Base-by-base conservation (phyloP, 2,113 vertebrate genomes). In the Xiphophorus couchianus region DNA sequence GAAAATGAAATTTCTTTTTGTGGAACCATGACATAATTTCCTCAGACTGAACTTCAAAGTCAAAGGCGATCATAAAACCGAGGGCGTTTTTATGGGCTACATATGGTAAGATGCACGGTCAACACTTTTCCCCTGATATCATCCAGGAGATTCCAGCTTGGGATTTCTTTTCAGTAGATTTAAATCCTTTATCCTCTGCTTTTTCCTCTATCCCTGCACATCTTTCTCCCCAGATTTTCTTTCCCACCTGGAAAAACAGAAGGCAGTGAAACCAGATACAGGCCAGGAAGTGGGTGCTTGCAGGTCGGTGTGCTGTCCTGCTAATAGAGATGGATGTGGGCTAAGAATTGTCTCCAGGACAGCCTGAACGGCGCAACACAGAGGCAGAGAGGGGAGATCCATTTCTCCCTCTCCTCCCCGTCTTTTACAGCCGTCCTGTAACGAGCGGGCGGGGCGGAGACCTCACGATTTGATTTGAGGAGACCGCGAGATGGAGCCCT, bases 241-340 rank as follows among this genome's bases (percentile, higher is more conserved):
- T 78, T 51, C 79, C 89, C 93, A 93, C 93, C 92, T 93, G 92
- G 87, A 91, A 91, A 93, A 91, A 92, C 86, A 92, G 80, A 73
- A 81, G 75, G 66, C 81, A 70, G 76, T 87, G 93, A 93, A 93
- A 94, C 84, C 71, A 80, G 91, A 94, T 89, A 86, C 84, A 69
- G 72, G 78, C 75, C 31, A 60, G 74, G 3, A 30, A 66, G 69
- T 25, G 35, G 37, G 66, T 69, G 65, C 51, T 25, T 58, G 80
- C 60, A 80, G 15, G 25, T 19, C n/a, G 67, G 44, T 85, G 82
- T 76, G 29, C 82, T 81, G 87, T 91, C 91, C 84, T 64, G 6
- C 86, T 94, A 95, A 95, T 94, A 91, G 93, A 95, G 94, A 95
- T 93, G 84, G 91, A 95, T 93, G 90, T 85, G 86, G 84, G 81